Percentiles rank a stretch among this genome's conserved stretches.
Evolutionary conservation across 2,797 vertebrate genomes (phyloP).

Genomic region (Orientallactaga sibirica): DNA sequence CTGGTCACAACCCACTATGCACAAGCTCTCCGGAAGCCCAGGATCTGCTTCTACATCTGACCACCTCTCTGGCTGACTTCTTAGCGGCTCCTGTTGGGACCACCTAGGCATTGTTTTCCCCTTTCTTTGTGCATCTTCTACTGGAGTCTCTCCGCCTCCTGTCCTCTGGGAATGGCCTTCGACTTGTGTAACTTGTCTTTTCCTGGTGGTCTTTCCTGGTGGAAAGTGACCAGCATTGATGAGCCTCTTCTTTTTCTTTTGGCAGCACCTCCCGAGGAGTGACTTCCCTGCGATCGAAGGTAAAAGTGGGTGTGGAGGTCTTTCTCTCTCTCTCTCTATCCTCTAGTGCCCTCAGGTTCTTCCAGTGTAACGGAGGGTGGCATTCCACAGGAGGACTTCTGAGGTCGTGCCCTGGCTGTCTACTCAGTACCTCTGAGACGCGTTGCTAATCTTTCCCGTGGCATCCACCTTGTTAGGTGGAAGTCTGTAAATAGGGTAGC

Average conservation of each 20-base stretch:
- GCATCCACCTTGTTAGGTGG: background rate
- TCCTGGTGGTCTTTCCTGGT: background rate
- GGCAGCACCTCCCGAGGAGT: slow-evolving; percentile 89
- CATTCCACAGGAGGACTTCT: background rate
- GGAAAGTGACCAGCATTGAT: slow-evolving; percentile 10
- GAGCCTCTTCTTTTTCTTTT: slow-evolving; percentile 76
- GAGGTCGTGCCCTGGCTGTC: background rate
- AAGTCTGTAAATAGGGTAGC: background rate
- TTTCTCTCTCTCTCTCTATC: too few species aligned
- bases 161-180: background rate
- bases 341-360: background rate
- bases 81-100: background rate
- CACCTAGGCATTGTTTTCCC: background rate
- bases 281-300: slow-evolving; percentile 94
- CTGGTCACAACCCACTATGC: background rate
- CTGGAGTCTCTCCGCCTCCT: background rate
- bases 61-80: background rate
- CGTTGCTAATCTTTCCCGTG: background rate
- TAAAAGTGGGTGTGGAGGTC: slow-evolving; percentile 78
- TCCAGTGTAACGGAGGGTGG: too few species aligned
- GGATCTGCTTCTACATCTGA: background rate
- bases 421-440: background rate
- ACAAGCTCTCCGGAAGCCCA: background rate
- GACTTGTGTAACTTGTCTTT: background rate
- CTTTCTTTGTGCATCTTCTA: background rate